Conservation (phyloP, 2,797 vertebrate species). For the Enoplosus armatus region DNA sequence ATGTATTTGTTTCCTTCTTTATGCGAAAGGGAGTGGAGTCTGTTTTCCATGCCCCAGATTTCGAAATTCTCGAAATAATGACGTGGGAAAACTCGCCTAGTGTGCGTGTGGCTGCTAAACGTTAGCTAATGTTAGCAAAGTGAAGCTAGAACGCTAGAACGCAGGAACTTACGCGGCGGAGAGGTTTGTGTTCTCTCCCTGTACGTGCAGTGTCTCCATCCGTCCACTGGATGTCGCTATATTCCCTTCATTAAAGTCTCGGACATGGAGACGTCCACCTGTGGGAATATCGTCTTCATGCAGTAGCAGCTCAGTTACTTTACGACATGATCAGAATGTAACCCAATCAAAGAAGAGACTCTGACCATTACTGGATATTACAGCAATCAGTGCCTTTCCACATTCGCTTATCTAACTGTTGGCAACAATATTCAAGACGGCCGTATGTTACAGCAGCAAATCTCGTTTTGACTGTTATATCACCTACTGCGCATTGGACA, state of each 20-base stretch:
- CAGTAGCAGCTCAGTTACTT: background rate
- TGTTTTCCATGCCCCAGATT: background rate
- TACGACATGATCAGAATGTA: background rate
- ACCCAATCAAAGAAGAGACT: background rate
- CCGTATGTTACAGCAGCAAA: background rate
- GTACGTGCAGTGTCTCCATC: background rate
- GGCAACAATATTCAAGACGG: background rate
- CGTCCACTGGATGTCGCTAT: slow-evolving; percentile 60
- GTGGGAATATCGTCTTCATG: background rate
- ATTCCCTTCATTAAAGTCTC: slow-evolving; percentile 9
- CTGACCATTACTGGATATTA: background rate
- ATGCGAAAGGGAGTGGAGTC: background rate
- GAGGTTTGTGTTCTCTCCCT: background rate
- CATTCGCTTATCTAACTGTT: background rate
- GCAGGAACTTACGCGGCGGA: too few species aligned
- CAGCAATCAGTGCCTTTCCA: background rate
- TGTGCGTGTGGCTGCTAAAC: too few species aligned
- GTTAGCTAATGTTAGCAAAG: background rate
- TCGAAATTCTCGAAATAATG: too few species aligned
- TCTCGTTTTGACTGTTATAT: background rate
- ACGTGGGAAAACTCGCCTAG: too few species aligned
- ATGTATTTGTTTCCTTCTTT: background rate
- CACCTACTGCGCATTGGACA: background rate
- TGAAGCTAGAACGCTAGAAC: too few species aligned
- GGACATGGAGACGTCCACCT: background rate